Conservation (phyloP, 1,140 invertebrate genomes). For the Aphelenchoides besseyi region DNA sequence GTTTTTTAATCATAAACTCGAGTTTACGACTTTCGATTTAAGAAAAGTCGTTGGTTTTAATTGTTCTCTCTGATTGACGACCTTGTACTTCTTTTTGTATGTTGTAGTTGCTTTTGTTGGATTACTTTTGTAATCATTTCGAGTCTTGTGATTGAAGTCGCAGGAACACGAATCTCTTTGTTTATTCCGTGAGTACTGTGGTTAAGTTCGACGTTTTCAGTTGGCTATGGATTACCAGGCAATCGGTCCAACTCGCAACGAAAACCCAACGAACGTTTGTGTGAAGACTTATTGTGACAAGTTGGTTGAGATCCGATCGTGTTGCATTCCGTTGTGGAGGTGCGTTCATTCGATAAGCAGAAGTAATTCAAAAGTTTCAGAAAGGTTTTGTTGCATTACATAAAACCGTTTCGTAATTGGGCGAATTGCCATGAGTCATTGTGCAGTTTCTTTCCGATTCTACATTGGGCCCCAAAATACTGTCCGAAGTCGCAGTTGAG, state of each 20-base stretch:
- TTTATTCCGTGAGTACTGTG: too few species aligned
- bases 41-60: too few species aligned
- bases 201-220: too few species aligned
- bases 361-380: background rate
- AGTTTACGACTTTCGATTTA: too few species aligned
- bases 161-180: too few species aligned
- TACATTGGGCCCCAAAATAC: conserved; percentile 35
- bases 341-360: background rate
- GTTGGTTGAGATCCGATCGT: conserved; percentile 2
- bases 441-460: conserved; percentile 30
- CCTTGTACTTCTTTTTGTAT: background rate
- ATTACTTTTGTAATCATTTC: background rate
- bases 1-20: too few species aligned
- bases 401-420: background rate
- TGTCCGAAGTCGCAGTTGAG: conserved; percentile 25
- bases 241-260: background rate
- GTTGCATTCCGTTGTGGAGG: conserved; percentile 11
- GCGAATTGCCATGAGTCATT: background rate
- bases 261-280: background rate
- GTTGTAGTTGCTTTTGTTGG: background rate
- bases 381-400: background rate
- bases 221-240: background rate
- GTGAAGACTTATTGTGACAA: conserved; percentile 3
- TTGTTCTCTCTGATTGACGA: too few species aligned
- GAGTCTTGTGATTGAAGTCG: too few species aligned